A percentile compares a stretch with the other conserved stretches of the same genome.
phyloP scores from a whole-genome alignment of 2,888 invertebrate genomes.

The Drosophila anomalata region DNA sequence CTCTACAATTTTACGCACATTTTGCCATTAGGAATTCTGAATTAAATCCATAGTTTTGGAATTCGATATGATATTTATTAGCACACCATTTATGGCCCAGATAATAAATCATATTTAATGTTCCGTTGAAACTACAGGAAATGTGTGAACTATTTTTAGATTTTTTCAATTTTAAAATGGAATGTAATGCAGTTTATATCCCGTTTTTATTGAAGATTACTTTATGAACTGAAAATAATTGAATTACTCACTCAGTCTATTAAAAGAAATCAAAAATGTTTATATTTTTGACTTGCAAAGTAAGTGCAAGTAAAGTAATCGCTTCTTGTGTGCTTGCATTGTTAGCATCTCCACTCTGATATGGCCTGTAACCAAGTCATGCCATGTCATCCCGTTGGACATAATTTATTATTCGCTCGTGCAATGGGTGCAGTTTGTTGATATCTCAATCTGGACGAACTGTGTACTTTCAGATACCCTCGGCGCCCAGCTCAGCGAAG shows the following conservation, averaged over 20 bases:
- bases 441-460: constrained; percentile 29
- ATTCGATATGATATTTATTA: not conserved
- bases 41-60: not conserved
- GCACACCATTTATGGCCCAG: not conserved
- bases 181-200: not conserved
- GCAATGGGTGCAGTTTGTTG: constrained; percentile 25
- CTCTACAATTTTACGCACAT: no score
- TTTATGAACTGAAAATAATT: not conserved
- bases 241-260: not conserved
- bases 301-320: not conserved
- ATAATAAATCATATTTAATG: not conserved
- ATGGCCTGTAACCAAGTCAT: not conserved
- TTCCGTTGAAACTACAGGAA: not conserved
- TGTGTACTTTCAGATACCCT: constrained; percentile 81
- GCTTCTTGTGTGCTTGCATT: constrained; percentile 2
- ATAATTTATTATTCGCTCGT: constrained; percentile 19
- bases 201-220: not conserved
- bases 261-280: not conserved
- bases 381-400: constrained; percentile 5
- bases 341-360: constrained; percentile 5
- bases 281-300: not conserved
- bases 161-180: not conserved
- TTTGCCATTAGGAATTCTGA: no score
- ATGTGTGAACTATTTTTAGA: not conserved
- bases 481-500: constrained; percentile 86